Evolutionary conservation across 2,113 vertebrate genomes (phyloP), one percentile per base, ranked within the genome.

Genomic region (Leptobrachium leishanense): DNA sequence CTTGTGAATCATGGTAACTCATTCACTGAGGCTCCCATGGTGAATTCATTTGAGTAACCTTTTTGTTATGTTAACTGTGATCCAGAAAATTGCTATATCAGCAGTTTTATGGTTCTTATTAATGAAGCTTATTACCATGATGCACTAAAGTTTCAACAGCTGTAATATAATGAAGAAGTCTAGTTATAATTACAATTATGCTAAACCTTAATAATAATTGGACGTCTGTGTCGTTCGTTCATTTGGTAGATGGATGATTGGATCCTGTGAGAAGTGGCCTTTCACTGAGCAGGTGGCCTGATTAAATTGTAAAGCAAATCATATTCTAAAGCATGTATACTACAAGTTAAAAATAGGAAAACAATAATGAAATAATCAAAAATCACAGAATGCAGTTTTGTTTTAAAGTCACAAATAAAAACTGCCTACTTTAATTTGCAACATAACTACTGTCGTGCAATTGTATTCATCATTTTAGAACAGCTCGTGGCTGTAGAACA

Each of bases 141-240:
- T 86, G 79, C 84, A 89, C 85, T 91, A 89, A 90, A 92, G 74
- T 70, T 77, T 84, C 85, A 91, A 87, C 88, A 92, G 88, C 88
- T 90, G 87, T 87, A 90, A 84, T 88, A 86, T 86, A 92, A 90
- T 89, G 88, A 90, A 91, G 89, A 75, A 87, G 54, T 90, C 73
- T 86, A 86, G 81, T 90, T 88, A 84, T 88, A 91, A 93, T 93
- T 92, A 91, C 84, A 90, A 86, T 91, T 92, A 89, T 86, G 84
- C 82, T 88, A 90, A 87, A 84, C 85, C 80, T 90, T 92, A 90
- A 88, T 93, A 92, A 91, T 91, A 91, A 92, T 89, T 87, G 85
- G 82, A 53, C 83, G 54, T 90, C 64, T 84, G 84, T 83, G 83
- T 80, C 87, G 86, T 72, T 85, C 87, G 82, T 83, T 90, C 83